Conservation (phyloP, 2,113 vertebrate species). For the Condylura cristata region DNA sequence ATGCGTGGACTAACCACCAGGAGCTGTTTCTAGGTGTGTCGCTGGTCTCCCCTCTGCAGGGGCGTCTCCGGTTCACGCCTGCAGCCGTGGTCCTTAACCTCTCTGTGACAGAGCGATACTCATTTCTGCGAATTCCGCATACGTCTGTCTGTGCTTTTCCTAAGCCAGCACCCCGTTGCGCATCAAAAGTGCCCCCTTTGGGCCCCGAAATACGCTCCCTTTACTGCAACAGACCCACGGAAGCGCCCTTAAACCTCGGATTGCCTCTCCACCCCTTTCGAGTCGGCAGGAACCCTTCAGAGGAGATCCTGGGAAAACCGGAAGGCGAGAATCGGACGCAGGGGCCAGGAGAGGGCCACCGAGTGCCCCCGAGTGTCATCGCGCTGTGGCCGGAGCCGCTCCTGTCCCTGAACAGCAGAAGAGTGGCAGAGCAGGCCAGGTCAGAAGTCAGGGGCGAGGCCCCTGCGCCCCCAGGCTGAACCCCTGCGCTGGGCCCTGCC, state of each 20-base stretch:
- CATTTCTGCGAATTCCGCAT: neutral
- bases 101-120: neutral
- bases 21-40: neutral
- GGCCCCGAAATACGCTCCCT: no score
- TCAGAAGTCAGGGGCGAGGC: no score
- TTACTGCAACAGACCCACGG: fast-evolving
- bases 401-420: no score
- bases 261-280: neutral
- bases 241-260: neutral
- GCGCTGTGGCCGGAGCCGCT: no score
- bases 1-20: neutral
- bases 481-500: neutral
- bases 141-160: neutral
- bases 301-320: neutral
- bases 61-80: neutral
- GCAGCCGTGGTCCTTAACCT: neutral
- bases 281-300: neutral
- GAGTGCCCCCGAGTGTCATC: no score
- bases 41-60: neutral
- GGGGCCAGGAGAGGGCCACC: no score
- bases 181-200: neutral
- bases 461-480: no score
- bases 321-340: neutral
- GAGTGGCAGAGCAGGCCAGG: no score
- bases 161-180: neutral